A percentile compares a stretch with the other conserved stretches of the same genome.
Evolutionary conservation across 35 echinoderm and acorn worm species (phyloP).

Genomic region (Nesometra sesokonis): DNA sequence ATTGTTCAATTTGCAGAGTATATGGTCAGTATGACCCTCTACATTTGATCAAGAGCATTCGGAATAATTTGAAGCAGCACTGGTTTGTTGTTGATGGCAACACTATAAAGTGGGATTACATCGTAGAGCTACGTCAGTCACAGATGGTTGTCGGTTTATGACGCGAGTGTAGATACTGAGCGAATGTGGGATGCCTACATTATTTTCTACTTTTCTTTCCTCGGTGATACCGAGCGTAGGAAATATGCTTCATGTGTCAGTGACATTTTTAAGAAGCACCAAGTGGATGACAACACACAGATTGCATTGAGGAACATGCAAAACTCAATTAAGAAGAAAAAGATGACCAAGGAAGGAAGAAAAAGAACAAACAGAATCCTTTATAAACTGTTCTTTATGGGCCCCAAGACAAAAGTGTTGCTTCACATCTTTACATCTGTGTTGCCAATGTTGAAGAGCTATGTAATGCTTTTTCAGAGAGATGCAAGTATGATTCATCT

Average conservation of each 20-base stretch:
- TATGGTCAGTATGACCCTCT: no score
- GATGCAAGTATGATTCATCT: slow-evolving; percentile 25
- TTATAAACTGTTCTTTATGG: slow-evolving; percentile 22
- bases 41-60: no score
- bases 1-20: no score
- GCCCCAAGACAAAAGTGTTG: slow-evolving; percentile 18
- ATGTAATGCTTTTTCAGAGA: slow-evolving; percentile 48
- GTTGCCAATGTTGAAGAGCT: slow-evolving; percentile 41
- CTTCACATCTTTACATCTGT: slow-evolving; percentile 28
- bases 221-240: slow-evolving; percentile 6
- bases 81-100: no score
- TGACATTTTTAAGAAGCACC: slow-evolving; percentile 34
- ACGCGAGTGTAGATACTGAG: slow-evolving; percentile 13
- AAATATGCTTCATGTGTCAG: slow-evolving; percentile 12
- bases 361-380: slow-evolving; percentile 37
- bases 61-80: no score
- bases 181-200: neutral
- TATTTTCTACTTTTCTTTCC: slow-evolving; percentile 35
- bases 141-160: slow-evolving; percentile 44
- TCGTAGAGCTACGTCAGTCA: neutral
- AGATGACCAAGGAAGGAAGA: slow-evolving; percentile 20
- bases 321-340: slow-evolving; percentile 27
- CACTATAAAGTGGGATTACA: no score
- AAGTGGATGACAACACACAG: neutral
- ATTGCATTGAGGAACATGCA: slow-evolving; percentile 22